Conservation (phyloP, 2,797 vertebrate genomes). For the Lepilemur ruficaudatus region DNA sequence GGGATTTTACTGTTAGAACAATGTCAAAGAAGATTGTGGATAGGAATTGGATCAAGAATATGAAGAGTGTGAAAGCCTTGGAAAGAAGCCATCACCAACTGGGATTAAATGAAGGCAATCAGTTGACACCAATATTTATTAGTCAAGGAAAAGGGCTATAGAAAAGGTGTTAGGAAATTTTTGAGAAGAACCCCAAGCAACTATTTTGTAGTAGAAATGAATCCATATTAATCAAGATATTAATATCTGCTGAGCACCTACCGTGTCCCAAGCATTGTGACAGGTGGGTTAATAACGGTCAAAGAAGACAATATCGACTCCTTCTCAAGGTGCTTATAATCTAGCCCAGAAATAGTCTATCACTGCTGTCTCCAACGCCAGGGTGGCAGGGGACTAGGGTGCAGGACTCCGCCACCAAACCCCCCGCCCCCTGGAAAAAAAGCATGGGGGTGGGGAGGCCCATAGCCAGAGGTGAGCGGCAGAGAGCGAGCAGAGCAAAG, state of each 20-base stretch:
- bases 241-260: neutral
- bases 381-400: too few species aligned
- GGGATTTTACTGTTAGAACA: neutral
- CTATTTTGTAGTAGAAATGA: neutral
- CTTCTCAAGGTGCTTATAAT: neutral
- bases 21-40: neutral
- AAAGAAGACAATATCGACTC: neutral
- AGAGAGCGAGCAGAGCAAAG: too few species aligned
- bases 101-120: neutral
- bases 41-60: neutral
- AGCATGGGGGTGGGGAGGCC: too few species aligned
- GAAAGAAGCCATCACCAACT: neutral
- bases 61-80: neutral
- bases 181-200: neutral
- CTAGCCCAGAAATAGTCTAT: neutral
- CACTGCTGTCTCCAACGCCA: neutral
- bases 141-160: neutral
- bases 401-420: too few species aligned
- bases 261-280: neutral
- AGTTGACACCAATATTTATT: neutral
- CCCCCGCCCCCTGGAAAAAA: too few species aligned
- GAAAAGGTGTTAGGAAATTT: neutral
- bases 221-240: neutral
- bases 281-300: neutral
- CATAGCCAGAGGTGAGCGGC: too few species aligned